phyloP scores from a whole-genome alignment of 1,140 invertebrate species.

The Drosophila elegans region DNA sequence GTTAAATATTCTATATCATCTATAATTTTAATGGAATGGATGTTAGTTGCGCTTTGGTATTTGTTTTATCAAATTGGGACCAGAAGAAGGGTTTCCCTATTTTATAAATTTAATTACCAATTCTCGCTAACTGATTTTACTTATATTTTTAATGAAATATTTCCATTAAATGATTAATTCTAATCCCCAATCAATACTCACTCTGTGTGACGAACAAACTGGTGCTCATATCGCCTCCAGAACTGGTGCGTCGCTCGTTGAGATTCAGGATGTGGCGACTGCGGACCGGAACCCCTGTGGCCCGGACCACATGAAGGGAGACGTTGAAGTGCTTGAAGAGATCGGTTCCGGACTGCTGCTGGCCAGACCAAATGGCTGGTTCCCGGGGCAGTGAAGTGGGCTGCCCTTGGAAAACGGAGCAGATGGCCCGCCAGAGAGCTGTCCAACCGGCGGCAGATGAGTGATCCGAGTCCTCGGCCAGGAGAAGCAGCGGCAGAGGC shows the following conservation, averaged over 20 bases:
- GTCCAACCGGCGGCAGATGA: constrained; percentile 59
- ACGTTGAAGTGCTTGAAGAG: constrained; percentile 76
- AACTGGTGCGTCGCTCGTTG: constrained; percentile 40
- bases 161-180: background rate
- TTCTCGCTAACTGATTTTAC: too few relatives aligned
- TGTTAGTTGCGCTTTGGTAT: too few relatives aligned
- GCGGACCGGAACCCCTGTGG: constrained; percentile 87
- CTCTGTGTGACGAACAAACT: constrained; percentile 68
- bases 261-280: constrained; percentile 70
- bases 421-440: constrained; percentile 60
- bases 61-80: too few relatives aligned
- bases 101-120: too few relatives aligned
- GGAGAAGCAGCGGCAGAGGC: constrained; percentile 63
- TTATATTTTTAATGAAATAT: too few relatives aligned
- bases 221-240: constrained; percentile 50
- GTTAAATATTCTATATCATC: too few relatives aligned
- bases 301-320: constrained; percentile 86
- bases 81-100: too few relatives aligned
- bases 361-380: constrained; percentile 69
- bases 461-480: constrained; percentile 64
- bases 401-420: constrained; percentile 34
- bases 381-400: constrained; percentile 79
- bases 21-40: too few relatives aligned
- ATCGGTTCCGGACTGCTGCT: constrained; percentile 75
- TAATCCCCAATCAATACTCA: constrained; percentile 27